Evolutionary conservation across 2,113 vertebrate genomes (phyloP).

Genomic region (Redunca redunca): DNA sequence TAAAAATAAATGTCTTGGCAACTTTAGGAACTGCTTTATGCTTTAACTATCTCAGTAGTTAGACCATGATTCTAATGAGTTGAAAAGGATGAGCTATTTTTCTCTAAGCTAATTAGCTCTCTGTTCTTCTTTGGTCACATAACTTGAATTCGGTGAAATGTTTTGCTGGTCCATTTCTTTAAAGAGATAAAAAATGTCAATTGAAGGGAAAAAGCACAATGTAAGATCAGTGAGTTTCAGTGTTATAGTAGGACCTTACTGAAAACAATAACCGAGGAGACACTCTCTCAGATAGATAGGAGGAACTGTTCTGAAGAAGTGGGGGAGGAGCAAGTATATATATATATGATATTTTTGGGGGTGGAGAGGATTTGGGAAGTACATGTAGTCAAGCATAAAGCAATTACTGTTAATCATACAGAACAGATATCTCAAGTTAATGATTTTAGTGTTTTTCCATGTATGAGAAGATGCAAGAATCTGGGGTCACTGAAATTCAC

Average conservation of each 20-base stretch:
- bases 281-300: background rate
- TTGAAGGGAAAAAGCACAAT: background rate
- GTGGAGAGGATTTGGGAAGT: background rate
- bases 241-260: background rate
- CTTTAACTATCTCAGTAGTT: background rate
- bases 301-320: background rate
- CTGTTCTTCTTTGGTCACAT: background rate
- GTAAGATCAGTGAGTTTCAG: background rate
- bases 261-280: background rate
- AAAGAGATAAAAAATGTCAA: background rate
- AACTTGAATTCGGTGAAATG: background rate
- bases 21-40: background rate
- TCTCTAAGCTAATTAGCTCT: background rate
- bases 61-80: background rate
- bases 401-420: background rate
- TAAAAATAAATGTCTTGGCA: background rate
- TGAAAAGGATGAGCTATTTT: background rate
- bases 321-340: background rate
- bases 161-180: background rate
- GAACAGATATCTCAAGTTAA: background rate
- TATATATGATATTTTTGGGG: background rate
- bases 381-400: background rate
- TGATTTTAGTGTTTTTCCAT: background rate
- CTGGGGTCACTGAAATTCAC: background rate
- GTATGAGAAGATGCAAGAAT: background rate